Percentiles rank a stretch among this genome's conserved stretches.
These are phyloP conservation scores for Canis aureus DNA, from an alignment of 2,113 vertebrate genomes.

Conservation along the genomic window DNA sequence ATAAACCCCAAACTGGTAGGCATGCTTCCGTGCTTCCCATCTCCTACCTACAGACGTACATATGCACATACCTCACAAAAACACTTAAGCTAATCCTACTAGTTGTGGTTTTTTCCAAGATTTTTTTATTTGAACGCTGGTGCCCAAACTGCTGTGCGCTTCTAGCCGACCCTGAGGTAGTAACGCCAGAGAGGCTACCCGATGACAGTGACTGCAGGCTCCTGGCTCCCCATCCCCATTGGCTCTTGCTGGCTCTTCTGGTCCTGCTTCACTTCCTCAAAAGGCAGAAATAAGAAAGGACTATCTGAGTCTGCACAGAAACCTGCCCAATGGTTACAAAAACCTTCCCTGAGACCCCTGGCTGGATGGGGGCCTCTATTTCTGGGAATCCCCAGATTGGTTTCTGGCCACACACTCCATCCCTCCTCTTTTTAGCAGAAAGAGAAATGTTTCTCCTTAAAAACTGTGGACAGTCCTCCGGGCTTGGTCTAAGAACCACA, in stretches of 20 bases:
- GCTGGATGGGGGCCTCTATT: neutral
- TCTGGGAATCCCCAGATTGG: neutral
- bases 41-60: neutral
- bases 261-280: constrained; percentile 72
- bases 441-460: neutral
- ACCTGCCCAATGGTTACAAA: neutral
- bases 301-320: constrained; percentile 58
- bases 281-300: constrained; percentile 73
- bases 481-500: neutral
- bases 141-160: constrained; percentile 39
- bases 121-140: constrained; percentile 71
- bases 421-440: neutral
- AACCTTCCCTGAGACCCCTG: neutral
- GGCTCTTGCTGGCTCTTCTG: constrained; percentile 64
- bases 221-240: constrained; percentile 60
- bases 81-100: constrained; percentile 67
- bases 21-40: neutral
- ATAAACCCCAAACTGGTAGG: neutral
- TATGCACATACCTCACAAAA: neutral
- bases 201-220: constrained; percentile 18
- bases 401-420: neutral
- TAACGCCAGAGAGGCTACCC: constrained; percentile 11
- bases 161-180: constrained; percentile 63
- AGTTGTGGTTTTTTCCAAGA: neutral
- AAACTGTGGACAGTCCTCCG: neutral